Conservation (phyloP, 2,888 invertebrate species). For the Epirrhoe alternata region DNA sequence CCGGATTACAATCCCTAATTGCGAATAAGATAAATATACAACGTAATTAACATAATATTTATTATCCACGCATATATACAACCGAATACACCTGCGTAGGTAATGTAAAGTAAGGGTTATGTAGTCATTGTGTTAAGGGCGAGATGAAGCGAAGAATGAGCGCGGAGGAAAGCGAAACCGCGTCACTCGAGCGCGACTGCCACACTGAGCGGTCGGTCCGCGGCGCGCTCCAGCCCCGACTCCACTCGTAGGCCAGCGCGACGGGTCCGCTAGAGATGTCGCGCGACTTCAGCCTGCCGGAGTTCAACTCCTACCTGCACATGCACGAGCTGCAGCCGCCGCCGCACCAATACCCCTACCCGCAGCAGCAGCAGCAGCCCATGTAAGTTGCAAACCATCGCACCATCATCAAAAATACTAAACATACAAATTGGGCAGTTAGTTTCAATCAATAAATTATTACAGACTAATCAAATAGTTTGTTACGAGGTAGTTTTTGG, state of each 20-base stretch:
- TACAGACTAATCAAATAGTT: no score
- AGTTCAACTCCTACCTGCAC: constrained; percentile 11
- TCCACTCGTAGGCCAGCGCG: no score
- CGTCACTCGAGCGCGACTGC: constrained; percentile 16
- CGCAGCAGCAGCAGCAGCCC: constrained; percentile 7
- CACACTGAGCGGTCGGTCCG: constrained; percentile 14
- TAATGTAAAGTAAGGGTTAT: not conserved
- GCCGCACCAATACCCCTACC: not conserved
- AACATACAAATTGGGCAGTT: no score
- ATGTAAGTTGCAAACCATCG: constrained; percentile 1
- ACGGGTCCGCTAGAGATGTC: not conserved
- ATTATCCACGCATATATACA: not conserved
- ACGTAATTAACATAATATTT: no score
- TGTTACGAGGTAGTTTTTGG: no score
- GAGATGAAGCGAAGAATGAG: constrained; percentile 1
- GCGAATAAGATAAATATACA: no score
- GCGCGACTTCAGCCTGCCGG: constrained; percentile 16
- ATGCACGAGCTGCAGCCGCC: constrained; percentile 18
- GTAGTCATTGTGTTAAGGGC: constrained; percentile 6
- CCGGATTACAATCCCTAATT: no score
- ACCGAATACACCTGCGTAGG: not conserved
- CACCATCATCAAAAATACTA: not conserved
- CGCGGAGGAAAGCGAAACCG: constrained; percentile 3
- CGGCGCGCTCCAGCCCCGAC: no score
- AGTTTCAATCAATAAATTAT: no score